Percentiles rank a stretch among this genome's conserved stretches.
Conservation (phyloP, 2,113 vertebrate genomes). For the Lagenorhynchus albirostris region DNA sequence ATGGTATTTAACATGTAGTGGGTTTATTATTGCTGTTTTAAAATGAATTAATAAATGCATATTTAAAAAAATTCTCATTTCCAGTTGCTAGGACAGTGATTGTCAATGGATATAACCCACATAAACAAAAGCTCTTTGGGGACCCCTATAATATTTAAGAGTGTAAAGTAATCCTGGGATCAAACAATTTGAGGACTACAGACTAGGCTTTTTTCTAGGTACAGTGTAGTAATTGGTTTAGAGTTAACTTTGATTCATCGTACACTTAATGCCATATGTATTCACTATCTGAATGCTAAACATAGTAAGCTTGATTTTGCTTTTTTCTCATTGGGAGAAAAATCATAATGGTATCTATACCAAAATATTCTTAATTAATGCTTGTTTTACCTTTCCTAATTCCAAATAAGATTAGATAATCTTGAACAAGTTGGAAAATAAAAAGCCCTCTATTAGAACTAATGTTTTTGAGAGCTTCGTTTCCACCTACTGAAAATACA, state of each 20-base stretch:
- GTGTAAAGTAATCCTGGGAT: neutral
- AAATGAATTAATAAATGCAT: slow-evolving; percentile 5
- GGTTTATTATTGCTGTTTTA: neutral
- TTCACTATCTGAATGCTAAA: slow-evolving; percentile 16
- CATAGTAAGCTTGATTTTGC: neutral
- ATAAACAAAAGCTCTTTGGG: neutral
- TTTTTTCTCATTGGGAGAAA: neutral
- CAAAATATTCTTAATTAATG: neutral
- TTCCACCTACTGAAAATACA: neutral
- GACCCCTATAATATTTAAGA: neutral
- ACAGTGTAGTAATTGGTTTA: neutral
- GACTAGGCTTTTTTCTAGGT: slow-evolving; percentile 12
- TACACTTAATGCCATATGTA: neutral
- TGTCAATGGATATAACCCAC: neutral
- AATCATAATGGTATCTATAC: neutral
- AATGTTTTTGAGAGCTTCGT: neutral
- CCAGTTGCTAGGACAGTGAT: neutral
- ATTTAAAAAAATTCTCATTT: neutral
- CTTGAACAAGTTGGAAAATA: neutral
- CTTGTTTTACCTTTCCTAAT: slow-evolving; percentile 23
- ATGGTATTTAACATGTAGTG: neutral
- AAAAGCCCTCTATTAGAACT: neutral
- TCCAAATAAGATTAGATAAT: neutral
- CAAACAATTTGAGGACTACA: neutral
- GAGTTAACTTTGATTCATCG: slow-evolving; percentile 34